Conservation (phyloP, 2,113 vertebrate species). For the Thryonomys swinderianus region DNA sequence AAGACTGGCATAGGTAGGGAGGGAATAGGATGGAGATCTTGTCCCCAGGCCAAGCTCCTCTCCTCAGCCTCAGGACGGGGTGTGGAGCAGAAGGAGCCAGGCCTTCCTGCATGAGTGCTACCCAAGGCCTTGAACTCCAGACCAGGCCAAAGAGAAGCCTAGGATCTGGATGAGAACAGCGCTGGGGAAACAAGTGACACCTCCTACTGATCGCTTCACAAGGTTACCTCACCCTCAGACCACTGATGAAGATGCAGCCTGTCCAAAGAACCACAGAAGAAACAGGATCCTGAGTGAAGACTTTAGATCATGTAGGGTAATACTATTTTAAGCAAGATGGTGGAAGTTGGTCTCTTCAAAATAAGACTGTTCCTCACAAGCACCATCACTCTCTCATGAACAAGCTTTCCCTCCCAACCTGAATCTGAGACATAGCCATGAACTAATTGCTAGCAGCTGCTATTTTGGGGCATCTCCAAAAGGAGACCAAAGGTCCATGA, state of each 20-base stretch:
- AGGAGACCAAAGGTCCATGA: neutral
- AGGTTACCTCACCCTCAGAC: neutral
- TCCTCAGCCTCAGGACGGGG: neutral
- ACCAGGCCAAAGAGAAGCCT: neutral
- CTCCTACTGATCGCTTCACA: neutral
- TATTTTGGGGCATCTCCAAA: neutral
- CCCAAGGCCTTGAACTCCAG: neutral
- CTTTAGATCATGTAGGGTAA: neutral
- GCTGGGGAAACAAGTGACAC: neutral
- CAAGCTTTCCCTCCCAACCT: too few relatives aligned
- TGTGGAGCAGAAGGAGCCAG: too few relatives aligned
- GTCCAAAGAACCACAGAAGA: neutral
- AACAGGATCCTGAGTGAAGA: neutral
- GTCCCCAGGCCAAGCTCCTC: neutral
- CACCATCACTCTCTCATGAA: too few relatives aligned
- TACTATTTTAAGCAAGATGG: too few relatives aligned
- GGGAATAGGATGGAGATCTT: too few relatives aligned
- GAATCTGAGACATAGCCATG: too few relatives aligned
- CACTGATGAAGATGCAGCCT: neutral
- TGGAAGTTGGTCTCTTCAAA: neutral
- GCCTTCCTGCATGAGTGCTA: too few relatives aligned
- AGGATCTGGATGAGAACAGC: neutral
- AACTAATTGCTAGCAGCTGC: neutral
- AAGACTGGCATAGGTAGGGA: neutral
- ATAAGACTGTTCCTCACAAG: neutral